These are phyloP conservation scores for Eupithecia dodoneata DNA, from an alignment of 2,888 invertebrate genomes.

Conservation along the genomic window DNA sequence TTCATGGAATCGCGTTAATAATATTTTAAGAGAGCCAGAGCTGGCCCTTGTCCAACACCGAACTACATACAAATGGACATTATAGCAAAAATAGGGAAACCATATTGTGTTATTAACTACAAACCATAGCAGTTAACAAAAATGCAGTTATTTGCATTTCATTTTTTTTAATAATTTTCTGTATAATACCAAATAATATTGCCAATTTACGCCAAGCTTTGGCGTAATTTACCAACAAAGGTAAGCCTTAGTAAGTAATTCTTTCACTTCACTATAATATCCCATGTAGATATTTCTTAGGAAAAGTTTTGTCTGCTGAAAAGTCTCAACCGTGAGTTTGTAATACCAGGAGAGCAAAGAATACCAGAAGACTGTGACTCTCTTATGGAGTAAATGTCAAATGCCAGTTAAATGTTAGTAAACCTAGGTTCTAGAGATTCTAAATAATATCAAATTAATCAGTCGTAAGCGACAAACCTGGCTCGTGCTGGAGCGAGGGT, in stretches of 20 bases:
- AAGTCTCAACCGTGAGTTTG: neutral
- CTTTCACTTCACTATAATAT: neutral
- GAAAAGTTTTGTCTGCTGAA: neutral
- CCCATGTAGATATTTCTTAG: neutral
- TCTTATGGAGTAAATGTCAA: too few relatives aligned
- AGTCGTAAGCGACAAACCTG: neutral
- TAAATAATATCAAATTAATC: neutral
- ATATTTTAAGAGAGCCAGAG: constrained; percentile 37
- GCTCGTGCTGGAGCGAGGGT: neutral
- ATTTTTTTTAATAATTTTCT: neutral
- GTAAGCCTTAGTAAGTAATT: neutral
- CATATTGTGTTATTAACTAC: constrained; percentile 11
- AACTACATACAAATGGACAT: constrained; percentile 22
- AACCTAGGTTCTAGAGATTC: neutral
- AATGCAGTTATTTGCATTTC: constrained; percentile 4
- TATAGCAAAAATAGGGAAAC: constrained; percentile 11
- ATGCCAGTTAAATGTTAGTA: neutral
- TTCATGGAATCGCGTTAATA: constrained; percentile 37
- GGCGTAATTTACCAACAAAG: neutral
- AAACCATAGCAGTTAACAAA: neutral
- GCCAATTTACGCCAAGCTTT: neutral
- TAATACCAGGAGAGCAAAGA: neutral
- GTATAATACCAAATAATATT: neutral
- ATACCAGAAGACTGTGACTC: neutral
- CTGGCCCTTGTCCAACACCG: constrained; percentile 37